Percentiles rank a stretch among this genome's conserved stretches.
Conservation (phyloP, 2,888 invertebrate species). For the Vanessa cardui region DNA sequence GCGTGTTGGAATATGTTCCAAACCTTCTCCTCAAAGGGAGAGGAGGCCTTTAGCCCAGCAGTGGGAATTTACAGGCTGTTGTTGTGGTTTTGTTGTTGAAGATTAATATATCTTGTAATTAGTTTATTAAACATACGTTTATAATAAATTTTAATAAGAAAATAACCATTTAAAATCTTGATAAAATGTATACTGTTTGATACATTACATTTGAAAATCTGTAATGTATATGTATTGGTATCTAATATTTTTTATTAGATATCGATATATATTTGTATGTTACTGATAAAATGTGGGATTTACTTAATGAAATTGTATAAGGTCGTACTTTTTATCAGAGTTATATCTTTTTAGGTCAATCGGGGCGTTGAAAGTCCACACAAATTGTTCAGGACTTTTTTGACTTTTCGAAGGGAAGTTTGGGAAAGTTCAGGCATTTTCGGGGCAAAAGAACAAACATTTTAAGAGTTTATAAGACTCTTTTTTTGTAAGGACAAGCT, state of each 20-base stretch:
- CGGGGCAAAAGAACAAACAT: constrained; percentile 26
- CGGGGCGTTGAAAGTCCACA: constrained; percentile 23
- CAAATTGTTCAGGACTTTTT: constrained; percentile 26
- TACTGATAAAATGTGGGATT: constrained; percentile 25
- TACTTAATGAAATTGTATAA: constrained; percentile 27
- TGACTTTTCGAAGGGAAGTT: constrained; percentile 27
- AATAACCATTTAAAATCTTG: too few relatives aligned
- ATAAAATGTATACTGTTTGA: too few relatives aligned
- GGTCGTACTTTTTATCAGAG: constrained; percentile 27
- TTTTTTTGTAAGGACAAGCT: constrained; percentile 14
- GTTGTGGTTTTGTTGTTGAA: too few relatives aligned
- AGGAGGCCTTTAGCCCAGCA: too few relatives aligned
- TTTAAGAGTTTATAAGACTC: constrained; percentile 25
- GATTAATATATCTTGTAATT: too few relatives aligned
- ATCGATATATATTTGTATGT: neutral
- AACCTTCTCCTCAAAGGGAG: too few relatives aligned
- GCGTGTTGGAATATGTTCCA: too few relatives aligned
- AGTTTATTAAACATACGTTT: too few relatives aligned
- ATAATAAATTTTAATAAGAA: too few relatives aligned
- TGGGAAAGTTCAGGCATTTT: constrained; percentile 21
- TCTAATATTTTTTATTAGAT: neutral
- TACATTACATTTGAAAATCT: neutral
- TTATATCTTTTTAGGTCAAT: constrained; percentile 23
- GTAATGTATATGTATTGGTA: too few relatives aligned
- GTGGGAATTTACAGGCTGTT: too few relatives aligned